Percentiles rank a stretch among this genome's conserved stretches.
These are phyloP conservation scores for Percopsis omiscomaycus DNA, from an alignment of 2,797 vertebrate species.

Conservation along the genomic window DNA sequence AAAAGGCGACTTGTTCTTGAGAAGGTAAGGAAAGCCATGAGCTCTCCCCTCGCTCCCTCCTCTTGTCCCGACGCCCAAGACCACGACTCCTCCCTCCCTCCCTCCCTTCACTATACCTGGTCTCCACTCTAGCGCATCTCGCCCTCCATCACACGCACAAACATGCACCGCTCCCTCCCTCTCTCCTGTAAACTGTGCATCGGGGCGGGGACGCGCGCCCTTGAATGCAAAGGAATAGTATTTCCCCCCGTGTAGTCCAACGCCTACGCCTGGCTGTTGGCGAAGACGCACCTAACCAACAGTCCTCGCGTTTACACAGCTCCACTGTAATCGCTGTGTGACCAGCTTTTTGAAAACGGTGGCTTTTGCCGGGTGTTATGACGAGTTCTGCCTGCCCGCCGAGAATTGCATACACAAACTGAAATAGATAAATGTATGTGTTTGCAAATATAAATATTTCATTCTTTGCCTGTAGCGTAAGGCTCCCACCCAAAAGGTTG, in stretches of 20 bases:
- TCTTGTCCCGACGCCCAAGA: conserved; percentile 5
- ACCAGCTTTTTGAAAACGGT: conserved; percentile 8
- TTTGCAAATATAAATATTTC: too few relatives aligned
- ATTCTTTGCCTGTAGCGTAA: too few relatives aligned
- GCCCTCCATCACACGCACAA: conserved; percentile 9
- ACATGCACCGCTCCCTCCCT: conserved; percentile 8
- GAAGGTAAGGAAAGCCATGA: conserved; percentile 22
- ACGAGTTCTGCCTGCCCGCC: too few relatives aligned
- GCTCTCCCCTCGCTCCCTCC: conserved; percentile 14
- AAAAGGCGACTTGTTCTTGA: conserved; percentile 24
- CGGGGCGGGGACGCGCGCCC: conserved; percentile 36
- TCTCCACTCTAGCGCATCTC: conserved; percentile 30
- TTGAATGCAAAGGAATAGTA: conserved; percentile 12
- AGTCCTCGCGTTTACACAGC: not conserved
- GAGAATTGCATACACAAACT: too few relatives aligned
- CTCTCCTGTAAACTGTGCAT: conserved; percentile 21
- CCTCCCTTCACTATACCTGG: conserved; percentile 5
- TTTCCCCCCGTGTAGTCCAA: not conserved
- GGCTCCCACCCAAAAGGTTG: too few relatives aligned
- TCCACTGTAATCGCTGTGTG: not conserved
- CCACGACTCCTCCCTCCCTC: conserved; percentile 19
- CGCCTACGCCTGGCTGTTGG: not conserved
- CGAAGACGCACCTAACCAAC: not conserved
- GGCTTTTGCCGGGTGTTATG: not conserved
- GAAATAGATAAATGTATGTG: too few relatives aligned